Evolutionary conservation across 2,888 invertebrate genomes (phyloP).

Genomic region (Pyrrhia umbra): DNA sequence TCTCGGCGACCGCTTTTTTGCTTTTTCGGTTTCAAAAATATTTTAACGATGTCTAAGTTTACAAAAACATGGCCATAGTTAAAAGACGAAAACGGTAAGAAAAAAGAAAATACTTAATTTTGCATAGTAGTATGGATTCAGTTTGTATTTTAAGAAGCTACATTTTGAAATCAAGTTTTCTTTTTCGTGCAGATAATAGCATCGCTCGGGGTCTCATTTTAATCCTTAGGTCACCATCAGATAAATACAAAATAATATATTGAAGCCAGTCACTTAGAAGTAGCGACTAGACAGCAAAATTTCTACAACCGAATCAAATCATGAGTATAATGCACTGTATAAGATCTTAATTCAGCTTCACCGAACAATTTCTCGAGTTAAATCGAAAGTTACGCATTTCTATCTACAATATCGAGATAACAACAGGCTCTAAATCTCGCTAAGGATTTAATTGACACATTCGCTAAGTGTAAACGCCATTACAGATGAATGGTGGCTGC

Average conservation of each 20-base stretch:
- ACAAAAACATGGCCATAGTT: conserved; percentile 45
- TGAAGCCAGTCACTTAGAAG: background rate
- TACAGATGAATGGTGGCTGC: conserved; percentile 44
- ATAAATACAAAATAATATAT: background rate
- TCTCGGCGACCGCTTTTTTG: conserved; percentile 43
- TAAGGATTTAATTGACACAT: conserved; percentile 60
- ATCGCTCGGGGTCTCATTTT: background rate
- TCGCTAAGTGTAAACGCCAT: conserved; percentile 52
- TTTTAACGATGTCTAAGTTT: conserved; percentile 58
- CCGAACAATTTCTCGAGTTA: conserved; percentile 44
- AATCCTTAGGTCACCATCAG: background rate
- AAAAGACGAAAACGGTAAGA: conserved; percentile 12
- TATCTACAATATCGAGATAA: conserved; percentile 50
- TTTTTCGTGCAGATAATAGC: background rate
- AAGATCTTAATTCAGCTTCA: conserved; percentile 40
- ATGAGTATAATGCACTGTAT: conserved; percentile 17
- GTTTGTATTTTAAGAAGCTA: background rate
- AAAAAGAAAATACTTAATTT: conserved; percentile 18
- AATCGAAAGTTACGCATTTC: conserved; percentile 48
- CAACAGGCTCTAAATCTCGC: conserved; percentile 34
- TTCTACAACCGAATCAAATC: conserved; percentile 18
- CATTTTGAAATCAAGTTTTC: background rate
- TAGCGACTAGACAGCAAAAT: background rate
- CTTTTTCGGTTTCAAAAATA: conserved; percentile 53
- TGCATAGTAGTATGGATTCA: conserved; percentile 5